Evolutionary conservation across 2,797 vertebrate species (phyloP).

Genomic region (Chaetodon trifasciatus): DNA sequence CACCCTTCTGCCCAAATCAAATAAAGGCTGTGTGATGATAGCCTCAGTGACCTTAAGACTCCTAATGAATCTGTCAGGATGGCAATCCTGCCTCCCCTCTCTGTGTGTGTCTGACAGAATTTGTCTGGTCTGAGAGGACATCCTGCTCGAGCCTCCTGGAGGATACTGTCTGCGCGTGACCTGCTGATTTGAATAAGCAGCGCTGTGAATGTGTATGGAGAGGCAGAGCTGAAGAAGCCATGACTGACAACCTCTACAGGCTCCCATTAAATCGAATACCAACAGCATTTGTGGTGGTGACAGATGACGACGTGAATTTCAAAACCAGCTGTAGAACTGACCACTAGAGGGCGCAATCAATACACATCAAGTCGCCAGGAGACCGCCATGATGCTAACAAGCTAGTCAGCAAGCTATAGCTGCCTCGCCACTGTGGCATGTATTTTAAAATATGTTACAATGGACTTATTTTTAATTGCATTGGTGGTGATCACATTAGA

Average conservation of each 20-base stretch:
- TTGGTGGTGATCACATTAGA: no score
- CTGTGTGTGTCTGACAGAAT: conserved; percentile 15
- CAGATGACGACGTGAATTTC: background rate
- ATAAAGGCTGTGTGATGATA: conserved; percentile 57
- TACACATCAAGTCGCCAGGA: no score
- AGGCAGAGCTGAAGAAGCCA: background rate
- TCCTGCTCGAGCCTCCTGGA: conserved; percentile 2
- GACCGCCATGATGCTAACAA: no score
- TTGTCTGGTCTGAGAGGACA: conserved; percentile 16
- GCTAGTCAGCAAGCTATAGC: no score
- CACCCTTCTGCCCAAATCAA: conserved; percentile 69
- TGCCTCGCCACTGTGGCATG: no score
- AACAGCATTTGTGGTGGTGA: no score
- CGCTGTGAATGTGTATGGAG: rapidly evolving
- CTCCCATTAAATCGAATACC: background rate
- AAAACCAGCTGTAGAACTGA: background rate
- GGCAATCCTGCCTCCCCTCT: conserved; percentile 8
- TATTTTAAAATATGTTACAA: no score
- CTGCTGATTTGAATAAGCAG: background rate
- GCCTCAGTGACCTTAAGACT: conserved; percentile 61
- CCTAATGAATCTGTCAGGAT: conserved; percentile 56
- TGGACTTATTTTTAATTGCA: no score
- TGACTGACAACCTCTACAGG: background rate
- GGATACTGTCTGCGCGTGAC: background rate
- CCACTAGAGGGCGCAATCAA: background rate